Percentiles rank a stretch among this genome's conserved stretches.
These are phyloP conservation scores for Genyomyrus donnyi DNA, from an alignment of 2,113 vertebrate genomes.

Conservation along the genomic window DNA sequence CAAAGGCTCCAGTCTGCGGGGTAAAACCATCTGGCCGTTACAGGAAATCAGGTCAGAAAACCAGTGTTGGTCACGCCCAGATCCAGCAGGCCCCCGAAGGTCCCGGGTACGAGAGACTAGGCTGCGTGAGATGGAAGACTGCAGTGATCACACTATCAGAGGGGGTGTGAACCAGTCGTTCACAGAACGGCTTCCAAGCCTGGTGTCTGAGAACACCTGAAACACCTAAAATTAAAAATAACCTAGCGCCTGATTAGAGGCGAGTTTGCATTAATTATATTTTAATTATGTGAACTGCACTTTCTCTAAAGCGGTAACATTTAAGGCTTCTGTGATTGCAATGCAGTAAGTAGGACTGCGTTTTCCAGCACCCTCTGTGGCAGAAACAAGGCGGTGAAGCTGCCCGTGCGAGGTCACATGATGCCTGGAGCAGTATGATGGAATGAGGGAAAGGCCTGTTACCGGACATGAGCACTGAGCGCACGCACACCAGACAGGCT, in stretches of 20 bases:
- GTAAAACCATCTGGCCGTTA: background rate
- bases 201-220: background rate
- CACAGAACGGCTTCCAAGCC: background rate
- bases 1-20: background rate
- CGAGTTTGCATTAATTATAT: slow-evolving; percentile 16
- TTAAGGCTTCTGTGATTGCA: background rate
- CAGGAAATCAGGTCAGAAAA: background rate
- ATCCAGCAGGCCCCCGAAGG: background rate
- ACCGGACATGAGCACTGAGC: background rate
- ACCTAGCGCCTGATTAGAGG: slow-evolving; percentile 28
- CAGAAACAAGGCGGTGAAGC: slow-evolving; percentile 46
- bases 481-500: background rate
- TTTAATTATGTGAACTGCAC: background rate
- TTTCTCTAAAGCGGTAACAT: slow-evolving; percentile 24
- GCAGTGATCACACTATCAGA: background rate
- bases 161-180: slow-evolving; percentile 62
- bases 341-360: background rate
- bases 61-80: background rate
- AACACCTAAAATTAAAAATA: slow-evolving; percentile 21
- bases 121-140: background rate
- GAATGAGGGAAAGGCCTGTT: background rate
- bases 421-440: slow-evolving; percentile 39
- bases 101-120: background rate
- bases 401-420: slow-evolving; percentile 56
- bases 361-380: background rate